phyloP scores from a whole-genome alignment of 1,140 invertebrate genomes.

The Anthonomus grandis region DNA sequence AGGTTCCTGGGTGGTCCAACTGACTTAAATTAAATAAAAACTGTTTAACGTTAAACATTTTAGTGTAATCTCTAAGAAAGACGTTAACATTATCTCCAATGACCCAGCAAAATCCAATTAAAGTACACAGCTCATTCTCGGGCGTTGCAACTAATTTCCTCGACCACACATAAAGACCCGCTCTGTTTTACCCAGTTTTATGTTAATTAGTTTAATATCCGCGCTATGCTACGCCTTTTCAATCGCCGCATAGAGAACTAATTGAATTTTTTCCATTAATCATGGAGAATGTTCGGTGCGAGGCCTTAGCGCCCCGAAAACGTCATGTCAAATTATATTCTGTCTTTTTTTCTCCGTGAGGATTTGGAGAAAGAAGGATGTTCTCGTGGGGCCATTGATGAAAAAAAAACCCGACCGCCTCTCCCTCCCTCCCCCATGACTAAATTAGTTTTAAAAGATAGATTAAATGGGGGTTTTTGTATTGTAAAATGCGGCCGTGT shows the following conservation, averaged over 20 bases:
- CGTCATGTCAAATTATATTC: conserved; percentile 29
- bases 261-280: conserved; percentile 29
- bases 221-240: conserved; percentile 10
- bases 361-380: conserved; percentile 17
- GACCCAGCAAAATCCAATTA: too few species aligned
- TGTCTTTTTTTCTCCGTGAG: conserved; percentile 1
- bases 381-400: conserved; percentile 8
- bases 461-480: conserved; percentile 29
- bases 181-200: conserved; percentile 26
- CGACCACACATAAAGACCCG: conserved; percentile 17
- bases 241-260: conserved; percentile 16
- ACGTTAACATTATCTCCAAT: too few species aligned
- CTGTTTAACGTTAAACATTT: too few species aligned
- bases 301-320: conserved; percentile 21
- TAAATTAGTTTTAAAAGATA: conserved; percentile 30
- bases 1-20: too few species aligned
- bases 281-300: conserved; percentile 20
- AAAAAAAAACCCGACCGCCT: conserved; percentile 21
- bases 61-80: too few species aligned
- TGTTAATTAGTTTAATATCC: conserved; percentile 29
- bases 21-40: too few species aligned
- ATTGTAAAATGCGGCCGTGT: conserved; percentile 25
- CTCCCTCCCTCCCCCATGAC: too few species aligned
- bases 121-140: too few species aligned
- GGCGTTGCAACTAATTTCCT: conserved; percentile 12